phyloP scores from a whole-genome alignment of 2,797 vertebrate genomes.

The Lacerta bilineata region DNA sequence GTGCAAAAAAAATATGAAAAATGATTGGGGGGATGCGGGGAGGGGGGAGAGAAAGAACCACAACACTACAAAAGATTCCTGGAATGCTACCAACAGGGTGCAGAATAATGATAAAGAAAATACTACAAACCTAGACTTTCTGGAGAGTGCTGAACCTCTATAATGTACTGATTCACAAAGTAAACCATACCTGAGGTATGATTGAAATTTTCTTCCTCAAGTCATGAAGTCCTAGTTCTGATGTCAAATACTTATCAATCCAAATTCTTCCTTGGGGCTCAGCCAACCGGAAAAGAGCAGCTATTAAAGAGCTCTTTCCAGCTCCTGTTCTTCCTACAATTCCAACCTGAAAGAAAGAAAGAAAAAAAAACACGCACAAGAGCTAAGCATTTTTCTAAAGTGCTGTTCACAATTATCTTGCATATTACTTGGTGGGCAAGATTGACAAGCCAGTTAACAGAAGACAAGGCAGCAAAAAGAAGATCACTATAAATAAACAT shows the following conservation, averaged over 20 bases:
- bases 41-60: background rate
- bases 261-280: constrained; percentile 93
- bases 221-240: constrained; percentile 92
- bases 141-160: background rate
- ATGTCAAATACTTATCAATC: constrained; percentile 90
- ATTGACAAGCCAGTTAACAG: constrained; percentile 33
- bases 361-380: background rate
- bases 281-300: constrained; percentile 92
- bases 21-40: too few relatives aligned
- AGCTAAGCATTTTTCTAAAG: constrained; percentile 44
- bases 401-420: constrained; percentile 1
- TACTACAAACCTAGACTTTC: constrained; percentile 36
- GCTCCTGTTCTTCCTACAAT: constrained; percentile 94
- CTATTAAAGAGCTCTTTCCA: constrained; percentile 93
- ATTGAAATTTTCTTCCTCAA: constrained; percentile 96
- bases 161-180: constrained; percentile 17
- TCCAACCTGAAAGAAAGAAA: constrained; percentile 82
- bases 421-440: constrained; percentile 21
- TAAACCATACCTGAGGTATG: constrained; percentile 90
- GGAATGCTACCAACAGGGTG: constrained; percentile 17
- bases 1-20: background rate
- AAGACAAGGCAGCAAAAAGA: constrained; percentile 28
- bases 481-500: background rate
- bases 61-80: constrained; percentile 10
- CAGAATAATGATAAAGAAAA: constrained; percentile 47